Conservation (phyloP, 2,113 vertebrate genomes). For the Entomyzon cyanotis region DNA sequence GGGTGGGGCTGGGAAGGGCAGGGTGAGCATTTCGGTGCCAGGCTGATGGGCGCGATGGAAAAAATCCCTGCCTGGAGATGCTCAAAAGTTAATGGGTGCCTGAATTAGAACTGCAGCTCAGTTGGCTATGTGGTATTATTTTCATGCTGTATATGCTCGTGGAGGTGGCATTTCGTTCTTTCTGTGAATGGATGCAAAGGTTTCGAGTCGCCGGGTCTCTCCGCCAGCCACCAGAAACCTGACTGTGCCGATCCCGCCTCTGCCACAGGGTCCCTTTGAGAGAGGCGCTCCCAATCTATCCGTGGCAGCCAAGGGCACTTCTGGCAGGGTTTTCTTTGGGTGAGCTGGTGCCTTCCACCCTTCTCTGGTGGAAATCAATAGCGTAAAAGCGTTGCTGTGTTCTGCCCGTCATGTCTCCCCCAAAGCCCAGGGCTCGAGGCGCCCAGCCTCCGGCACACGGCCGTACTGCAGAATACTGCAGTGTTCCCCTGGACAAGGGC, state of each 20-base stretch:
- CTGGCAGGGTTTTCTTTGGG: background rate
- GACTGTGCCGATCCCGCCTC: background rate
- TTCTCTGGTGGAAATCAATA: background rate
- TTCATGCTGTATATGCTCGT: background rate
- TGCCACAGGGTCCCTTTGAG: background rate
- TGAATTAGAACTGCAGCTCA: background rate
- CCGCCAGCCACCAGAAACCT: background rate
- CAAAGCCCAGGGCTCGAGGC: background rate
- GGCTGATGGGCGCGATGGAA: background rate
- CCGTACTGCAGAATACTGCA: slow-evolving; percentile 38
- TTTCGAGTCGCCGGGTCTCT: background rate
- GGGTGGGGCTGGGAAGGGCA: slow-evolving; percentile 52
- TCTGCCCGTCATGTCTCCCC: background rate
- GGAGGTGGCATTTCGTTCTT: background rate
- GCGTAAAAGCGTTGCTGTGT: background rate
- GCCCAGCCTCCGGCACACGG: background rate
- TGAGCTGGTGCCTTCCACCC: background rate
- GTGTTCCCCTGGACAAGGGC: slow-evolving; percentile 32
- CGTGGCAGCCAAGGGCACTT: slow-evolving; percentile 4
- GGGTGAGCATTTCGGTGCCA: background rate
- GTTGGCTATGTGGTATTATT: background rate
- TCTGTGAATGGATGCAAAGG: background rate
- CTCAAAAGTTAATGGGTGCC: background rate
- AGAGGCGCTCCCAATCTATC: background rate
- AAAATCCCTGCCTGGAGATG: background rate